Conservation (phyloP, 2,888 invertebrate genomes). For the Tetheella fluctuosa region DNA sequence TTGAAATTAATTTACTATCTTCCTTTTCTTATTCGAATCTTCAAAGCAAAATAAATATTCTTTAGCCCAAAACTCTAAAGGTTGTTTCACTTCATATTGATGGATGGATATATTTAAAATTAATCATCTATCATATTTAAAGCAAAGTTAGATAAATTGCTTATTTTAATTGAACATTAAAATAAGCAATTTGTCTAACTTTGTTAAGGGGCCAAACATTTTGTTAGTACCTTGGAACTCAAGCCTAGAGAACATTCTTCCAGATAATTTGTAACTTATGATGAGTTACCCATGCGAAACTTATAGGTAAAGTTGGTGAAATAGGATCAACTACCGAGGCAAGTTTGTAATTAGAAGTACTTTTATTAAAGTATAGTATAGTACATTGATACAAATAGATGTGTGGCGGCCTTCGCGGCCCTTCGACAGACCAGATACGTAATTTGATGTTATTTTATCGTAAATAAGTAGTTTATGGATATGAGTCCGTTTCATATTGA, state of each 20-base stretch:
- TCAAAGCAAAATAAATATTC: neutral
- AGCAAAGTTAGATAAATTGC: too few relatives aligned
- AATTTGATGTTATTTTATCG: too few relatives aligned
- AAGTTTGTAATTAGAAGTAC: neutral
- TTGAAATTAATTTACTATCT: neutral
- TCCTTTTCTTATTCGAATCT: too few relatives aligned
- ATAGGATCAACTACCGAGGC: neutral
- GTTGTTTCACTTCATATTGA: neutral
- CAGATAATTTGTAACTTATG: neutral
- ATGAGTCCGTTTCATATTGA: neutral
- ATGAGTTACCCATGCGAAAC: neutral
- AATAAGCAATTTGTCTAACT: too few relatives aligned
- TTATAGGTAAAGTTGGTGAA: neutral
- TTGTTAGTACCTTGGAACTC: neutral
- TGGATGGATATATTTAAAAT: neutral
- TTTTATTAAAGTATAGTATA: too few relatives aligned
- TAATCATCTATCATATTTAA: too few relatives aligned
- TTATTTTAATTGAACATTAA: conserved; percentile 1
- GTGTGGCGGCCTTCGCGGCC: too few relatives aligned
- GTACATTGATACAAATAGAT: neutral
- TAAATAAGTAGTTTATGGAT: neutral
- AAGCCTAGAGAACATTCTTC: neutral
- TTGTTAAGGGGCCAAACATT: neutral
- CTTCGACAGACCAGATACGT: too few relatives aligned
- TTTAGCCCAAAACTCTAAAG: neutral